A percentile compares a stretch with the other conserved stretches of the same genome.
phyloP scores from a whole-genome alignment of 1,140 invertebrate genomes.

The Drosophila bipectinata region DNA sequence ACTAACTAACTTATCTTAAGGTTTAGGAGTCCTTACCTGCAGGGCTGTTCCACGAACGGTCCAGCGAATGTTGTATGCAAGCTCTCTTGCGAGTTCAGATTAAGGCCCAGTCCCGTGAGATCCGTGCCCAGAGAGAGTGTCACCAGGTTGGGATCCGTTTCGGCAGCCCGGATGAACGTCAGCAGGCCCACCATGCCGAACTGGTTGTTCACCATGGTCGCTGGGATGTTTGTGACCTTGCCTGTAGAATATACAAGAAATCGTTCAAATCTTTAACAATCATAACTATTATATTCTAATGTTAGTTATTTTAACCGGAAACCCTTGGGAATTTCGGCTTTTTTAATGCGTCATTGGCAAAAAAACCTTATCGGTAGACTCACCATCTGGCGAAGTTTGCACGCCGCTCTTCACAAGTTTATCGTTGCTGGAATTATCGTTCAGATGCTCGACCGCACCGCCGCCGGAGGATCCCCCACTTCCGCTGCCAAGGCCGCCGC shows the following conservation, averaged over 20 bases:
- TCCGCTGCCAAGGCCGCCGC: conserved; percentile 66
- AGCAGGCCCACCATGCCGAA: conserved; percentile 99
- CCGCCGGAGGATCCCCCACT: conserved; percentile 45
- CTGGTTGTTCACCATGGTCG: conserved; percentile 99
- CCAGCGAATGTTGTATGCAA: conserved; percentile 98
- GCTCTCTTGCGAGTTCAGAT: conserved; percentile 98
- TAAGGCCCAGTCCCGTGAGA: conserved; percentile 97
- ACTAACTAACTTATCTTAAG: not conserved
- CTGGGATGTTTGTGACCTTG: conserved; percentile 98
- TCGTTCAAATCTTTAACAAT: too few relatives aligned
- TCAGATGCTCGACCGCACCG: conserved; percentile 72
- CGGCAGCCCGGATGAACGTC: conserved; percentile 98
- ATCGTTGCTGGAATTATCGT: conserved; percentile 84
- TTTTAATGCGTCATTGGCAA: not conserved
- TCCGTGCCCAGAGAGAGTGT: conserved; percentile 98
- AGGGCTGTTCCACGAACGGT: conserved; percentile 98
- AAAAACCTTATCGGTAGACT: not conserved
- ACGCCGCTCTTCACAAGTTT: conserved; percentile 91
- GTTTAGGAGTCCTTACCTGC: conserved; percentile 85
- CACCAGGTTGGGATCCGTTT: conserved; percentile 97
- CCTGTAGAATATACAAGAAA: conserved; percentile 84
- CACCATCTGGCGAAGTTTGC: conserved; percentile 96
- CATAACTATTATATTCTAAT: too few relatives aligned
- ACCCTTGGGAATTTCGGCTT: not conserved
- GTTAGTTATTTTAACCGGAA: too few relatives aligned